Evolutionary conservation across 2,113 vertebrate species (phyloP).

Genomic region (Cyrtonyx montezumae): DNA sequence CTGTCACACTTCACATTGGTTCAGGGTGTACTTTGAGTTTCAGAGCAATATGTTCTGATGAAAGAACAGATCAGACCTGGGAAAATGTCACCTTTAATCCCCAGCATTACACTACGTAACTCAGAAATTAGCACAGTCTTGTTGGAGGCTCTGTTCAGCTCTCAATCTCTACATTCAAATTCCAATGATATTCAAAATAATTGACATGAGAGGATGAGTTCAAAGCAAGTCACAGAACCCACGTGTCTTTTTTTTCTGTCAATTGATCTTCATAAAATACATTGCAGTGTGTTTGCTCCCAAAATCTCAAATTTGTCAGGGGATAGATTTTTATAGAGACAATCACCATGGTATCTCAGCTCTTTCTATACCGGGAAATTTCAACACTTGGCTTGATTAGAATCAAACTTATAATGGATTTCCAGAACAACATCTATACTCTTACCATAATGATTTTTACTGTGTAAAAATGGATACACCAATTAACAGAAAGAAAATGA

Average conservation of each 20-base stretch:
- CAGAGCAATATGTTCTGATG: background rate
- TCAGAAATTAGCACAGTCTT: background rate
- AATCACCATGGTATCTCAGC: constrained; percentile 40
- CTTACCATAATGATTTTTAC: background rate
- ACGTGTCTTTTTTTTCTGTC: background rate
- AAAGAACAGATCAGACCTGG: background rate
- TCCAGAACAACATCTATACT: background rate
- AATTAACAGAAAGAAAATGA: background rate
- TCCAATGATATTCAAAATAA: background rate
- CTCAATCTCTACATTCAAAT: background rate
- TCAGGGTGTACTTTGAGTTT: background rate
- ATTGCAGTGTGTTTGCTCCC: background rate
- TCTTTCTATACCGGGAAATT: constrained; percentile 22
- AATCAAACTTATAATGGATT: constrained; percentile 7
- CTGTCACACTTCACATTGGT: background rate
- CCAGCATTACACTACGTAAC: background rate
- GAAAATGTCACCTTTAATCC: background rate
- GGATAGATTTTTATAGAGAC: constrained; percentile 44
- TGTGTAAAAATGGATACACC: background rate
- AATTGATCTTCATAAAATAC: background rate
- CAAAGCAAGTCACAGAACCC: background rate
- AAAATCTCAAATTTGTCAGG: constrained; percentile 22
- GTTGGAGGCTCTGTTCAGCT: background rate
- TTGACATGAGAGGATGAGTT: background rate
- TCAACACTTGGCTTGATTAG: constrained; percentile 28